Evolutionary conservation across 2,113 vertebrate species (phyloP).

Genomic region (Prietella phreatophila): DNA sequence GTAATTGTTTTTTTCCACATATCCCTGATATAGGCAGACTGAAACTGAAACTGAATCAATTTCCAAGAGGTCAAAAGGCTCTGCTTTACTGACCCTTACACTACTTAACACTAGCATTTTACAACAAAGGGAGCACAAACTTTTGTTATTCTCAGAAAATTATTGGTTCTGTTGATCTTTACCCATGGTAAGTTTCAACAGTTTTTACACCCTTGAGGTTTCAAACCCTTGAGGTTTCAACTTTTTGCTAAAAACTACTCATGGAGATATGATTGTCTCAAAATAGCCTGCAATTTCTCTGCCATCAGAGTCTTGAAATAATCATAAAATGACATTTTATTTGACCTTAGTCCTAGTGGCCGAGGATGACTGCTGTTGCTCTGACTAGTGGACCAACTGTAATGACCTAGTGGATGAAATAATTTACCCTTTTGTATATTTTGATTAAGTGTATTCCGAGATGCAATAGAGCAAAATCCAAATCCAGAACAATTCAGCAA

Average conservation of each 20-base stretch:
- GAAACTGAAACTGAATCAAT: constrained; percentile 13
- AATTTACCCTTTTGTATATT: constrained; percentile 77
- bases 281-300: background rate
- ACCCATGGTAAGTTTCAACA: background rate
- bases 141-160: constrained; percentile 19
- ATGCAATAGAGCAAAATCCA: background rate
- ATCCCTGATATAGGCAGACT: constrained; percentile 35
- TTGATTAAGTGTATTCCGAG: constrained; percentile 11
- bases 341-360: background rate
- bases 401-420: constrained; percentile 79
- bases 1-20: background rate
- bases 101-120: constrained; percentile 29
- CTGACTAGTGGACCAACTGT: constrained; percentile 27
- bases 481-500: constrained; percentile 62
- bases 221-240: too few relatives aligned
- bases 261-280: background rate
- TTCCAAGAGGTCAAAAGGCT: constrained; percentile 19
- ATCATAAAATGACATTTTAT: constrained; percentile 8
- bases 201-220: background rate
- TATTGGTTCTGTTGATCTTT: constrained; percentile 32
- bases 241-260: background rate
- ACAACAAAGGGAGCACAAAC: background rate
- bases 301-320: background rate
- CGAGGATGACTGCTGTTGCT: constrained; percentile 29
- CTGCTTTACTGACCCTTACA: constrained; percentile 13